Evolutionary conservation across 2,797 vertebrate genomes (phyloP).

Genomic region (Miopithecus talapoin): DNA sequence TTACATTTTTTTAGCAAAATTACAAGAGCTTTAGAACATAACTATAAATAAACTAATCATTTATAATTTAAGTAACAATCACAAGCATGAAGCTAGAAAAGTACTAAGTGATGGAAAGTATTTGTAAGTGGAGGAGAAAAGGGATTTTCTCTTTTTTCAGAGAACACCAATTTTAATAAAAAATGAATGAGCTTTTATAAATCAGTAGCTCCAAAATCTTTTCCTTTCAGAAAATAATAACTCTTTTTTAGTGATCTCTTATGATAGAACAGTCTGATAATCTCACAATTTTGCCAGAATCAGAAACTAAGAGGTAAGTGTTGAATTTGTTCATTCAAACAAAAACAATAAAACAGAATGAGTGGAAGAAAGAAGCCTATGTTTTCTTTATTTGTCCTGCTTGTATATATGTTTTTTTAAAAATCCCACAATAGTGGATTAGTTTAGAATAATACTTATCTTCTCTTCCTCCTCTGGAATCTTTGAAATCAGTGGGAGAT

Average conservation of each 20-base stretch:
- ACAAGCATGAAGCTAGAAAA: slow-evolving; percentile 73
- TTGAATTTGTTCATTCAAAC: not conserved
- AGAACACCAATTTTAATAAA: not conserved
- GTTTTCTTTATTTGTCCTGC: not conserved
- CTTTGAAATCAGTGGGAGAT: not conserved
- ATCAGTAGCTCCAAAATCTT: not conserved
- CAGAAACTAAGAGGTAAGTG: slow-evolving; percentile 3
- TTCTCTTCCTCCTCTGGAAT: not conserved
- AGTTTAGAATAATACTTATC: not conserved
- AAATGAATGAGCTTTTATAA: not conserved
- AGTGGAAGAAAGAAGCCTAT: not conserved
- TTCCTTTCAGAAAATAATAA: not conserved
- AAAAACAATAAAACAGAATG: not conserved
- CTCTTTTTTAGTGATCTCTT: not conserved
- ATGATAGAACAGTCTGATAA: not conserved
- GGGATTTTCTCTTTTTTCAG: not conserved
- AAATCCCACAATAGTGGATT: not conserved
- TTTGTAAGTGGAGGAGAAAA: not conserved
- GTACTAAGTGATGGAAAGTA: slow-evolving; percentile 72
- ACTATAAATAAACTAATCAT: slow-evolving; percentile 62
- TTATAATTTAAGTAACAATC: slow-evolving; percentile 70
- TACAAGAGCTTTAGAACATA: slow-evolving; percentile 21
- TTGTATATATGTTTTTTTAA: not conserved
- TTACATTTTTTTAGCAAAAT: not conserved
- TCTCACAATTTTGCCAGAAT: not conserved